Evolutionary conservation across 2,888 invertebrate species (phyloP), one percentile per base, ranked within the genome.

Genomic region (Campaea margaritaria): DNA sequence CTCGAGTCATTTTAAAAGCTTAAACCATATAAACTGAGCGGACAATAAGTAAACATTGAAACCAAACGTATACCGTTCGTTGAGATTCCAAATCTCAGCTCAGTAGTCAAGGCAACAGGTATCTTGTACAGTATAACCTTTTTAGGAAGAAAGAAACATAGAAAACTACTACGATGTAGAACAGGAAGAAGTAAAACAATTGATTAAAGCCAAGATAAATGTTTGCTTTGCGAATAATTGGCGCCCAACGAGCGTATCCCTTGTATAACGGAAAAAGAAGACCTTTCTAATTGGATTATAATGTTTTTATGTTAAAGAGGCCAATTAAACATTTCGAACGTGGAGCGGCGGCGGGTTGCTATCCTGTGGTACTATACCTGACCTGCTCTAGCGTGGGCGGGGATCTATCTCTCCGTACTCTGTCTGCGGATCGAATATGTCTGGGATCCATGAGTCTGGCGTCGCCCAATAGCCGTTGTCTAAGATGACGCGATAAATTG

Each of bases 271-370:
- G 27, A 50, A 50, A 42, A 52, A 10, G 11, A 48, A 42, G 38
- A 52, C 34, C 50, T 9, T 45, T 16, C 38, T 62, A 65, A 65
- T 62, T 47, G 58, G 62, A 62, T 65, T 64, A 61, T 55, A 49
- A 58, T 41, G 52, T 61, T 60, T 58, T 61, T 53, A 57, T 52
- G 51, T 36, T 52, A 42, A 61, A 46, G 38, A 46, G 55, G 42
- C 46, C 50, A 54, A 62, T 47, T 50, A 51, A 36, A 21, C 21
- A 15, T 36, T 1, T 8, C 31, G 13, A 36, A 34, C 15, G 34
- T 15, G 34, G 15, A 13, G 28, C 44, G 44, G 21, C 5, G 21
- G 21, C 16, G 15, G 49, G 49, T 56, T 15, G 13, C 34, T 49
- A 49, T 36, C 42, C 27, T 31, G 16, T 43, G 43, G 45, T 13